Base-by-base conservation (phyloP, 2,888 invertebrate genomes). In the Caenorhabditis sp. region DNA sequence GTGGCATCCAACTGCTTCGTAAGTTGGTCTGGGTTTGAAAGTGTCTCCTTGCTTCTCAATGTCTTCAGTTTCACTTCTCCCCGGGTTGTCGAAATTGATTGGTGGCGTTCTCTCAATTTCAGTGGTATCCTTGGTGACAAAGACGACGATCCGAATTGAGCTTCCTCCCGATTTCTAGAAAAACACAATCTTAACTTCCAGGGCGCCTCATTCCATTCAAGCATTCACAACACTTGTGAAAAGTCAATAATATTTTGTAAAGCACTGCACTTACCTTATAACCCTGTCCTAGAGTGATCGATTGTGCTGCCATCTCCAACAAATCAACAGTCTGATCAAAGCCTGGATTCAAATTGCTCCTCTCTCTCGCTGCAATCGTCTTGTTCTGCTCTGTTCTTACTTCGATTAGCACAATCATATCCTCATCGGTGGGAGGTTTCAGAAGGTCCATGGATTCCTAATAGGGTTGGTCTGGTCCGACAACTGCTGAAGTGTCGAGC, bases 121-220 rank as follows among this genome's bases (percentile, higher is more conserved):
- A 1, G 97, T 97, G 87, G 96, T 94, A 74, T 95, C 95, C 93
- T 98, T 98, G 92, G 97, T 96, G 2, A 98, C 95, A 7, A 95
- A 95, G 0, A 96, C 97, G 92, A 96, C 95, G 63, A 97, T 94
- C 41, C 96, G 95, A 59, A 97, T 95, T 6, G 70, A 72, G 14
- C 82, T 77, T 28, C 82, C 82, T 59, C 82, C 82, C 76, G 73
- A 82, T 59, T 82, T 77, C 69, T 70, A 28, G 31, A 38, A n/a
- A 10, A n/a, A n/a, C n/a, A n/a, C n/a, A n/a, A n/a, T n/a, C n/a
- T n/a, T n/a, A n/a, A n/a, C n/a, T n/a, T n/a, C n/a, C n/a, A n/a
- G n/a, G n/a, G 82, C 10, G 87, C 90, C 79, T 91, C 91, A 8
- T 31, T 31, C 7, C 31, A 31, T n/a, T n/a, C n/a, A n/a, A n/a